These are phyloP conservation scores for Drosophila lacicola DNA, from an alignment of 2,888 invertebrate species.

Conservation along the genomic window DNA sequence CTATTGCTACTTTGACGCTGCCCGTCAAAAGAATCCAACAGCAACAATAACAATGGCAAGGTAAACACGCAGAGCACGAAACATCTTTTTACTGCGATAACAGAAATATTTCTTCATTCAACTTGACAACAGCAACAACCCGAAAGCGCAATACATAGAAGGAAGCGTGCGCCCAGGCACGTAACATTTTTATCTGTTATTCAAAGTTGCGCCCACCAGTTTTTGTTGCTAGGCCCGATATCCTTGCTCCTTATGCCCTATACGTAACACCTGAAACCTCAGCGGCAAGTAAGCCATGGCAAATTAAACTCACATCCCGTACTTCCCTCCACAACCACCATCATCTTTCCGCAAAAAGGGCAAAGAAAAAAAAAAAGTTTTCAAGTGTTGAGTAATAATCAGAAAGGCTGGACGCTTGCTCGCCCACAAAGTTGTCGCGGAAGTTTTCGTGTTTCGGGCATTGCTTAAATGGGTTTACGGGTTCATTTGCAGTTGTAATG, in stretches of 20 bases:
- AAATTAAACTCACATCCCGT: slow-evolving; percentile 49
- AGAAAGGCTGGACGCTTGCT: slow-evolving; percentile 68
- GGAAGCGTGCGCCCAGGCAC: slow-evolving; percentile 55
- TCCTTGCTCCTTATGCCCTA: slow-evolving; percentile 9
- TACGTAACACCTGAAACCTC: slow-evolving; percentile 26
- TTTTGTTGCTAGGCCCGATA: slow-evolving; percentile 26
- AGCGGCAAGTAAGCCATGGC: slow-evolving; percentile 42
- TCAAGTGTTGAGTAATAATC: slow-evolving; percentile 79
- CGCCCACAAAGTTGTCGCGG: slow-evolving; percentile 42
- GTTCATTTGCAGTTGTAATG: slow-evolving; percentile 75
- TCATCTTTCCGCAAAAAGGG: slow-evolving; percentile 3
- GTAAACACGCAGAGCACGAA: slow-evolving; percentile 74
- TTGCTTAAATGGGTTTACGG: slow-evolving; percentile 77
- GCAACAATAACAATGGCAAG: slow-evolving; percentile 45
- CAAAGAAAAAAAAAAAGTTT: slow-evolving; percentile 57
- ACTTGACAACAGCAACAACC: slow-evolving; percentile 51
- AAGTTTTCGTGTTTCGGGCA: slow-evolving; percentile 69
- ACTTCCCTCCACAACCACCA: neutral
- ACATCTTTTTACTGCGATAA: slow-evolving; percentile 77
- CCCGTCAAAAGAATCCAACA: slow-evolving; percentile 43
- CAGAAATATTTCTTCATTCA: slow-evolving; percentile 73
- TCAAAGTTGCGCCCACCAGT: slow-evolving; percentile 67
- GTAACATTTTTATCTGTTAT: slow-evolving; percentile 78
- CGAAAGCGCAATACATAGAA: slow-evolving; percentile 39
- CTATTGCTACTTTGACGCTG: slow-evolving; percentile 42